Evolutionary conservation across 2,888 invertebrate species (phyloP).

Genomic region (Agrochola lota): DNA sequence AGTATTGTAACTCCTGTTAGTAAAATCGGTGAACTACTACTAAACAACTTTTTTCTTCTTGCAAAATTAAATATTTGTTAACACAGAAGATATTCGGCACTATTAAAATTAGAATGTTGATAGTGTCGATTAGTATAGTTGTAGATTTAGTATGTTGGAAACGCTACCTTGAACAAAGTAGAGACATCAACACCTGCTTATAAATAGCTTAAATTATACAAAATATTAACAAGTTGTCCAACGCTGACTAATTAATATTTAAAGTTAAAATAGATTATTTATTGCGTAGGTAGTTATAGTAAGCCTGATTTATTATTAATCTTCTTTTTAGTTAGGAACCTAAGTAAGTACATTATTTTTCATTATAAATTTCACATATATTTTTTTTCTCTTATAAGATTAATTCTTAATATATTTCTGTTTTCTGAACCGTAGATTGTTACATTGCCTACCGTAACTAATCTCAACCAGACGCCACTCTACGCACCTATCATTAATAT

Average conservation of each 20-base stretch:
- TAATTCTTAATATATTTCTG: background rate
- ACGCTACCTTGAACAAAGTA: constrained; percentile 33
- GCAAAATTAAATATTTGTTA: background rate
- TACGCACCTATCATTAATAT: constrained; percentile 3
- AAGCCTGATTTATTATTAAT: background rate
- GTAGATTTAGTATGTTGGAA: constrained; percentile 20
- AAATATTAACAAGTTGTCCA: constrained; percentile 6
- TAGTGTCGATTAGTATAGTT: too few relatives aligned
- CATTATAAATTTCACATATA: background rate
- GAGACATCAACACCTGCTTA: constrained; percentile 6
- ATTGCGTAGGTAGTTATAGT: too few relatives aligned
- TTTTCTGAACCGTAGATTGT: background rate
- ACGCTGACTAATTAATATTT: background rate
- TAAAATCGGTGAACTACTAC: background rate
- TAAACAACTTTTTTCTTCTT: too few relatives aligned
- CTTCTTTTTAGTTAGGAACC: background rate
- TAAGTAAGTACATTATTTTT: background rate
- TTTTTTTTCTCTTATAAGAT: background rate
- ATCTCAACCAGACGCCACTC: constrained; percentile 9
- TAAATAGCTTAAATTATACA: constrained; percentile 21
- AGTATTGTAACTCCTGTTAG: background rate
- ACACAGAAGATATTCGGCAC: background rate
- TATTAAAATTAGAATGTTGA: too few relatives aligned
- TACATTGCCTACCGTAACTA: background rate
- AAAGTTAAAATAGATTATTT: background rate